Percentiles rank a stretch among this genome's conserved stretches.
Evolutionary conservation across 2,113 vertebrate species (phyloP).

Genomic region (Anguilla rostrata): DNA sequence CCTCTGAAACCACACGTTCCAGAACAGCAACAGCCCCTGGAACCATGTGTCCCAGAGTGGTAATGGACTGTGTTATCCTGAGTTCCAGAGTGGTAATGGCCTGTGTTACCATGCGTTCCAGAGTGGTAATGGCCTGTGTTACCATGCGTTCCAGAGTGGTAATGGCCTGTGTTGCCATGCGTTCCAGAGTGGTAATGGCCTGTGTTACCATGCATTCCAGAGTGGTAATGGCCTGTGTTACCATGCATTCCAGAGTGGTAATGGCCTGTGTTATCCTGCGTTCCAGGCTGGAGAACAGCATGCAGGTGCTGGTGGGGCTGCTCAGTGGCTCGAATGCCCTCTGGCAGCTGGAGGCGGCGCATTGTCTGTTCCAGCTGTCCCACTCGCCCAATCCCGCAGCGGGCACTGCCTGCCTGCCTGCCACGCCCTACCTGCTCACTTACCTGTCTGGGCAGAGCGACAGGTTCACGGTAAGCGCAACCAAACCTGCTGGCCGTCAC

Average conservation of each 20-base stretch:
- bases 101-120: conserved; percentile 48
- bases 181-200: background rate
- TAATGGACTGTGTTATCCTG: too few species aligned
- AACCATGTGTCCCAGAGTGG: background rate
- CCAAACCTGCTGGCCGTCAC: background rate
- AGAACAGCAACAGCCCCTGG: too few species aligned
- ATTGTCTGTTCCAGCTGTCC: conserved; percentile 87
- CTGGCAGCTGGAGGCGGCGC: conserved; percentile 81
- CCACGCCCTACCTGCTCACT: conserved; percentile 91
- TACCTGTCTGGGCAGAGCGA: conserved; percentile 86
- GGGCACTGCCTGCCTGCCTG: conserved; percentile 79
- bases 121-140: conserved; percentile 63
- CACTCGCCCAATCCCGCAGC: conserved; percentile 76
- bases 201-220: too few species aligned
- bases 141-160: background rate
- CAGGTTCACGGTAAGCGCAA: conserved; percentile 80
- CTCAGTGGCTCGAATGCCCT: conserved; percentile 80
- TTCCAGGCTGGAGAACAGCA: conserved; percentile 80
- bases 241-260: background rate
- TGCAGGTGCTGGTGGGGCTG: conserved; percentile 78
- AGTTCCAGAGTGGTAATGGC: background rate
- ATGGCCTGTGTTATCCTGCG: conserved; percentile 14
- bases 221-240: too few species aligned
- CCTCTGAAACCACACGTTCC: too few species aligned
- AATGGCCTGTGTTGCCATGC: background rate